These are phyloP conservation scores for Larimichthys polyactis DNA, from an alignment of 2,113 vertebrate species.

Conservation along the genomic window DNA sequence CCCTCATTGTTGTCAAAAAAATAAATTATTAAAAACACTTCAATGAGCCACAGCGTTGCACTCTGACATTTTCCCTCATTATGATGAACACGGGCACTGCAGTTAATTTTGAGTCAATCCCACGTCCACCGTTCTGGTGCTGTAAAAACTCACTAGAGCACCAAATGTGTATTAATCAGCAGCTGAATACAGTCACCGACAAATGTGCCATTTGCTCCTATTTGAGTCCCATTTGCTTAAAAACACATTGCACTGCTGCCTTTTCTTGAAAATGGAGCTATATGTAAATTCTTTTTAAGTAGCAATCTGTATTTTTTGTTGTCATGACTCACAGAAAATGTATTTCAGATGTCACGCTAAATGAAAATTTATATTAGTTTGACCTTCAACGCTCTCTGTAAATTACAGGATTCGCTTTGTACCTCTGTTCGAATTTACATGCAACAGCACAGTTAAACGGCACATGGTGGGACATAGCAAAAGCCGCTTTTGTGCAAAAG, in stretches of 20 bases:
- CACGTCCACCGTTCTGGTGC: background rate
- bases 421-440: conserved; percentile 4
- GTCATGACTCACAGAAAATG: background rate
- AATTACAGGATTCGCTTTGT: background rate
- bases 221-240: background rate
- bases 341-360: background rate
- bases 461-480: conserved; percentile 19
- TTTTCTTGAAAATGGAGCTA: too few species aligned
- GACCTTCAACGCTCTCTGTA: conserved; percentile 19
- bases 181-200: background rate
- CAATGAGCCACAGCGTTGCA: background rate
- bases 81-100: background rate
- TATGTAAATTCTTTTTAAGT: background rate
- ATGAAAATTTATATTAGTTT: background rate
- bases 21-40: conserved; percentile 5
- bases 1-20: background rate
- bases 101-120: background rate
- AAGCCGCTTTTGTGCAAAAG: conserved; percentile 15
- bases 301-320: background rate
- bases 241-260: background rate
- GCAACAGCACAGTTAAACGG: conserved; percentile 1
- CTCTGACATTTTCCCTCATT: background rate
- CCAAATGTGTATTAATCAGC: conserved; percentile 3
- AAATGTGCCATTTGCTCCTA: background rate
- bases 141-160: conserved; percentile 1